Evolutionary conservation across 2,113 vertebrate genomes (phyloP).

Genomic region (Labrus mixtus): DNA sequence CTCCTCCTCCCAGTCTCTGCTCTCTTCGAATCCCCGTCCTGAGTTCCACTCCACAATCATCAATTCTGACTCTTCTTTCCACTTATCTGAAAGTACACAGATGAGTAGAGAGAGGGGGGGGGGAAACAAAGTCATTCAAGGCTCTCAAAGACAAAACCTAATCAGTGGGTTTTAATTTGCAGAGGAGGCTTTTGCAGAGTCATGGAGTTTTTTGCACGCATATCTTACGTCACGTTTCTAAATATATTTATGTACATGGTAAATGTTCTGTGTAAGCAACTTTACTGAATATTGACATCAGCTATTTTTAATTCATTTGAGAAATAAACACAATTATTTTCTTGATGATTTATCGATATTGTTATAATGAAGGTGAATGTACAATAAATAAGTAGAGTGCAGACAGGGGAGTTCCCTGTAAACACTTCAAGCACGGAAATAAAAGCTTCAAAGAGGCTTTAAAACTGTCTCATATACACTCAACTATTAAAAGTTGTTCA

Average conservation of each 20-base stretch:
- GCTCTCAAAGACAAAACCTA: constrained; percentile 49
- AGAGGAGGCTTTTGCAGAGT: constrained; percentile 1
- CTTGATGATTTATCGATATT: background rate
- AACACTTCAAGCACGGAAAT: constrained; percentile 27
- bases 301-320: background rate
- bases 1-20: constrained; percentile 47
- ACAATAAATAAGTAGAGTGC: background rate
- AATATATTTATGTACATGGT: background rate
- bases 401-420: background rate
- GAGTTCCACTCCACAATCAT: constrained; percentile 65
- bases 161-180: constrained; percentile 46
- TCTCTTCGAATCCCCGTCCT: constrained; percentile 57
- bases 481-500: constrained; percentile 33
- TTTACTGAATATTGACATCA: background rate
- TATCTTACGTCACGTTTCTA: background rate
- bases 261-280: background rate
- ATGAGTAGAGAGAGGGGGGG: constrained; percentile 33
- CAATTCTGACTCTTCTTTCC: constrained; percentile 40
- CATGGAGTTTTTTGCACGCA: background rate
- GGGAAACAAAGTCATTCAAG: constrained; percentile 42
- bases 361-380: background rate
- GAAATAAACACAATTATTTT: background rate
- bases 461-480: constrained; percentile 38
- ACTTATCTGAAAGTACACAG: constrained; percentile 72
- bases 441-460: constrained; percentile 48